phyloP scores from a whole-genome alignment of 2,888 invertebrate genomes.

The Andrena haemorrhoa region DNA sequence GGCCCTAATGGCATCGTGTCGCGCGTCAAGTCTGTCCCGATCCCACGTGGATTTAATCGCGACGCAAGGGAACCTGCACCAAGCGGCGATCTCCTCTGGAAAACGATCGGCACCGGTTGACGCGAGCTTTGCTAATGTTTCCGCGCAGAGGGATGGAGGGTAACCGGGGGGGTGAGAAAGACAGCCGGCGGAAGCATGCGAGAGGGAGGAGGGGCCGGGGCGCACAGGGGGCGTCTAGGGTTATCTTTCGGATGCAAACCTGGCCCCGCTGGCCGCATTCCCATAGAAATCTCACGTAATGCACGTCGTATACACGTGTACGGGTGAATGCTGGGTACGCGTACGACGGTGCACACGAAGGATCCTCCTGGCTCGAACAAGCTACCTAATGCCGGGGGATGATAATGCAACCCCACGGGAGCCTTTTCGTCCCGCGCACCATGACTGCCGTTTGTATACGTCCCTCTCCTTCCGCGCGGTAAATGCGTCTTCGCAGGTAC shows the following conservation, averaged over 20 bases:
- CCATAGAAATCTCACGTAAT: slow-evolving; percentile 78
- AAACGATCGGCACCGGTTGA: slow-evolving; percentile 36
- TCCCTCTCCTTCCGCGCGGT: slow-evolving; percentile 15
- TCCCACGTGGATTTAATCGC: slow-evolving; percentile 52
- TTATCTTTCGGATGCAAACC: slow-evolving; percentile 75
- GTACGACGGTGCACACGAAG: slow-evolving; percentile 61
- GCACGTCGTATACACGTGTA: slow-evolving; percentile 71
- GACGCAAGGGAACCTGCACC: slow-evolving; percentile 25
- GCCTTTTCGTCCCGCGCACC: slow-evolving; percentile 71
- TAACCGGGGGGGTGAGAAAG: not conserved
- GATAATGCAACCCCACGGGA: slow-evolving; percentile 78
- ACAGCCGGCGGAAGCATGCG: slow-evolving; percentile 7
- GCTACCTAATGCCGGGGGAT: slow-evolving; percentile 74
- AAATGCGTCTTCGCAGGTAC: slow-evolving; percentile 31
- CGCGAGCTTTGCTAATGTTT: not conserved
- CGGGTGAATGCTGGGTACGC: slow-evolving; percentile 55
- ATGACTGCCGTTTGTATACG: slow-evolving; percentile 42
- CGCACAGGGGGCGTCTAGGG: slow-evolving; percentile 56
- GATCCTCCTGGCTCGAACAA: slow-evolving; percentile 57
- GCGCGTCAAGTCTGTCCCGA: slow-evolving; percentile 37
- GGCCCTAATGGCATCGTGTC: slow-evolving; percentile 43
- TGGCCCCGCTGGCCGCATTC: slow-evolving; percentile 68
- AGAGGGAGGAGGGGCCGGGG: slow-evolving; percentile 15
- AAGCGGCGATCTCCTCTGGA: slow-evolving; percentile 34
- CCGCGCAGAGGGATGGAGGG: not conserved